Evolutionary conservation across 2,113 vertebrate genomes (phyloP).

Genomic region (Charadrius vociferus): DNA sequence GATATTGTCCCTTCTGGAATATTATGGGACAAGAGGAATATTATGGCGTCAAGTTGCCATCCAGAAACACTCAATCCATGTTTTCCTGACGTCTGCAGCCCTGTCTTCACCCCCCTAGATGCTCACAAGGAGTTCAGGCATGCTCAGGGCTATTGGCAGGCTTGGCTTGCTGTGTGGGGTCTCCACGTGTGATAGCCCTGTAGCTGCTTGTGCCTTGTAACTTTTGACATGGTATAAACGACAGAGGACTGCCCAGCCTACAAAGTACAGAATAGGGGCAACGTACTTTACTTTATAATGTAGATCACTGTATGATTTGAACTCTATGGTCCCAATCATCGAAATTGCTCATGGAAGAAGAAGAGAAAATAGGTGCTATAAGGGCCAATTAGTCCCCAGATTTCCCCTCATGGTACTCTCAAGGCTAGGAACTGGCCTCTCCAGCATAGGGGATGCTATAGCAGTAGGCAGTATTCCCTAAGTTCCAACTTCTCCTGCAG

Average conservation of each 20-base stretch:
- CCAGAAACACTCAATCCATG: not conserved
- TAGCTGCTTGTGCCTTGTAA: not conserved
- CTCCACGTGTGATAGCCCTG: not conserved
- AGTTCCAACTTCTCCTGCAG: not conserved
- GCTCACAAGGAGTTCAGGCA: not conserved
- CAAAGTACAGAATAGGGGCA: not conserved
- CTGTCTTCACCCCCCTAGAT: no score
- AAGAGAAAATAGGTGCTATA: not conserved
- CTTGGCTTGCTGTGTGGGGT: not conserved
- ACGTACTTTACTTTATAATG: not conserved
- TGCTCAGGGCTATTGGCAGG: not conserved
- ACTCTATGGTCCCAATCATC: not conserved
- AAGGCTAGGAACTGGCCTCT: not conserved
- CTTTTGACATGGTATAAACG: not conserved
- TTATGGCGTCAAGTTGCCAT: not conserved
- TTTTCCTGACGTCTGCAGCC: not conserved
- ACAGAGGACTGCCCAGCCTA: not conserved
- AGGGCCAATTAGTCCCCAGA: fast-evolving
- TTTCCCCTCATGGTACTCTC: not conserved
- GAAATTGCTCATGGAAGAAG: not conserved
- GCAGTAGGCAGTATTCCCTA: not conserved
- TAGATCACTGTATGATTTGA: not conserved
- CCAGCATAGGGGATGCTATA: not conserved
- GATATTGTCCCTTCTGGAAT: not conserved
- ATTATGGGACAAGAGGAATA: not conserved